Base-by-base conservation (phyloP, 2,797 vertebrate species). In the Chrysocyon brachyurus region DNA sequence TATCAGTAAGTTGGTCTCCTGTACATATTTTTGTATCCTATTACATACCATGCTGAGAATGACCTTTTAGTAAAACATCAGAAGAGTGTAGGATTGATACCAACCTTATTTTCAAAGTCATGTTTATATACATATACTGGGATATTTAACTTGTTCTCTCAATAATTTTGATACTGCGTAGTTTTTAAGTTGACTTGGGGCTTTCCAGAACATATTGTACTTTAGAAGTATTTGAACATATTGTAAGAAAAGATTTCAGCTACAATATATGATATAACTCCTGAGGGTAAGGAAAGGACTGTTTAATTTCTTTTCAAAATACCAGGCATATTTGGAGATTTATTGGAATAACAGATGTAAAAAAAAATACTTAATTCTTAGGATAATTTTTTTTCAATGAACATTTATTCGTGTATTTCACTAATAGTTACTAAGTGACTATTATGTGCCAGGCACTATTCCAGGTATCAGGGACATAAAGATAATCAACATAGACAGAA, bases 261-360 rank as follows among this genome's bases (percentile, higher is more conserved):
- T 36, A 21, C 70, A 81, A 77, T 57, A 78, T n/a, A 73, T 73
- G 22, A 31, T 88, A 73, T 1, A 93, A 33, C 22, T 87, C 40
- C 75, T 70, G 24, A 97, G 28, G 15, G 19, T 31, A 92, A 68
- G 14, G 24, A 92, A 59, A 5, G 85, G 14, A 81, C 86, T 91
- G 61, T 86, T 94, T 66, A 40, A 40, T 79, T 88, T 95, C 68
- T 95, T 94, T 94, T 92, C 24, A 79, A 91, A 97, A 24, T 85
- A 54, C 15, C 59, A 82, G 64, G 56, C 4, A 5, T 40, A n/a
- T 56, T 54, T 88, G 22, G 81, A 70, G 14, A 87, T 82, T 87
- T 64, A 78, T 82, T 83, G 73, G 64, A 95, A 9, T 96, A 87
- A 90, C n/a, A 59, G 12, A 36, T 87, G 5, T 3, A 49, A 91